These are phyloP conservation scores for Protobothrops mucrosquamatus DNA, from an alignment of 2,113 vertebrate genomes.

Conservation along the genomic window DNA sequence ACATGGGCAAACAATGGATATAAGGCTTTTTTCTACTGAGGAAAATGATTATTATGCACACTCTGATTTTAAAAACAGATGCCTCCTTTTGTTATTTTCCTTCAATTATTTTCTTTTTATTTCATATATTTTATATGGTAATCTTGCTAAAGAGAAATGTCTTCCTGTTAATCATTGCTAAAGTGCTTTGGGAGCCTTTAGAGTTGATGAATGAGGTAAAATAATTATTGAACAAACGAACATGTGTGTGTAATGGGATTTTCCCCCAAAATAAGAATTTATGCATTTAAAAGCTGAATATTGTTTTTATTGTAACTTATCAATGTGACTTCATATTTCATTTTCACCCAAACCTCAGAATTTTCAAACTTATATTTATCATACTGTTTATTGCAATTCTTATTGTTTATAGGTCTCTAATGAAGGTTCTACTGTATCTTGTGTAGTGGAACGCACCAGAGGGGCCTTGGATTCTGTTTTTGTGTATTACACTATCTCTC, in stretches of 20 bases:
- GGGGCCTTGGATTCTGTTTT: conserved; percentile 87
- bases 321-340: background rate
- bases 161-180: background rate
- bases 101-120: background rate
- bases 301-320: background rate
- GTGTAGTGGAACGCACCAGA: conserved; percentile 87
- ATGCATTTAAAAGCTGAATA: background rate
- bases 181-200: background rate
- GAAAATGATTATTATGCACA: background rate
- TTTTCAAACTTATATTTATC: background rate
- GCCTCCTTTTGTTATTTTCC: background rate
- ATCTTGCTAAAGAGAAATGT: background rate
- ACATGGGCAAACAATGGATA: background rate
- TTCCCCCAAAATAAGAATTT: background rate
- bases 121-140: background rate
- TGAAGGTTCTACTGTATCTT: conserved; percentile 93
- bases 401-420: conserved; percentile 74
- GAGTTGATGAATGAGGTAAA: background rate
- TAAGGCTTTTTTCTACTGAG: background rate
- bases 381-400: conserved; percentile 5
- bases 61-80: too few species aligned
- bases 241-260: background rate
- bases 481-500: conserved; percentile 86
- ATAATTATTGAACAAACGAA: background rate
- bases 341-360: background rate